Conservation (phyloP, 1,140 invertebrate species). For the Mamestra configurata region DNA sequence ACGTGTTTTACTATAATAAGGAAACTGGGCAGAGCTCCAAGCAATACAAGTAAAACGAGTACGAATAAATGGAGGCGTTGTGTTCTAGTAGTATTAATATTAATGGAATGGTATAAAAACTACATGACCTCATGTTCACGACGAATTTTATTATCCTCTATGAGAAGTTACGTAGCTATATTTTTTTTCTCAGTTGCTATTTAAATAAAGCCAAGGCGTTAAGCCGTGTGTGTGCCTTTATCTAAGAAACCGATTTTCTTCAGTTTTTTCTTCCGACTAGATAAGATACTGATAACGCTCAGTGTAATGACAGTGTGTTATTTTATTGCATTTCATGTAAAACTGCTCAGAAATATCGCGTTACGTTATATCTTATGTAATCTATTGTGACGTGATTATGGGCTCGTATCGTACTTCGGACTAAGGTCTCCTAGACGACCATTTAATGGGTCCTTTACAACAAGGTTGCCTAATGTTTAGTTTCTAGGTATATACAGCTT, state of each 20-base stretch:
- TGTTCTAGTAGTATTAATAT: slow-evolving; percentile 1
- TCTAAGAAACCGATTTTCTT: slow-evolving; percentile 10
- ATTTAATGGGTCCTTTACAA: not conserved
- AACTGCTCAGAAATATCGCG: not conserved
- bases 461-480: not conserved
- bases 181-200: not conserved
- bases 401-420: not conserved
- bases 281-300: slow-evolving; percentile 20
- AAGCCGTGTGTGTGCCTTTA: slow-evolving; percentile 1
- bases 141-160: not conserved
- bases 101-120: not conserved
- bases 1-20: slow-evolving; percentile 19
- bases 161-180: not conserved
- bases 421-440: not conserved
- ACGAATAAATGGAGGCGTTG: slow-evolving; percentile 3
- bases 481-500: not conserved
- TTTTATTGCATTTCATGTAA: slow-evolving; percentile 22
- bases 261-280: not conserved
- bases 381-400: not conserved
- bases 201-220: not conserved
- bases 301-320: not conserved
- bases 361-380: slow-evolving; percentile 5
- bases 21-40: slow-evolving; percentile 37
- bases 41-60: slow-evolving; percentile 5
- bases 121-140: not conserved